phyloP scores from a whole-genome alignment of 2,113 vertebrate species.

The Anseranas semipalmata region DNA sequence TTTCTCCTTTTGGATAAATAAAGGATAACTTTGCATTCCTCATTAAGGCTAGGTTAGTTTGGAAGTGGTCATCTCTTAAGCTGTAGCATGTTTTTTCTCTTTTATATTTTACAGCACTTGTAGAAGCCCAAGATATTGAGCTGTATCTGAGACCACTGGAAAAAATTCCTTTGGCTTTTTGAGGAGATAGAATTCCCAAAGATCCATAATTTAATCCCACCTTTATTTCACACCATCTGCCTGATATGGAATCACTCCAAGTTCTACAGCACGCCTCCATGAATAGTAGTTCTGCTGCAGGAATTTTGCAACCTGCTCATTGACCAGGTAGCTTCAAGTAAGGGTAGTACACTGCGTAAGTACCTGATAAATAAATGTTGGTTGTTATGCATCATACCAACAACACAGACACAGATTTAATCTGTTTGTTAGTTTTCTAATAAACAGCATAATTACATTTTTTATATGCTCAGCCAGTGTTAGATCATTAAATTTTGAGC shows the following conservation, averaged over 20 bases:
- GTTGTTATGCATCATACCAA: neutral
- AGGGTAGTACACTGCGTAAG: neutral
- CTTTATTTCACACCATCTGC: constrained; percentile 81
- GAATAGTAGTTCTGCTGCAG: constrained; percentile 80
- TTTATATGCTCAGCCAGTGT: neutral
- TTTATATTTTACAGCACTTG: constrained; percentile 70
- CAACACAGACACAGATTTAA: neutral
- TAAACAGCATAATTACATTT: neutral
- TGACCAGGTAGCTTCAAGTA: constrained; percentile 71
- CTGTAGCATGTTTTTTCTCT: neutral
- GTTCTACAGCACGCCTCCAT: constrained; percentile 75
- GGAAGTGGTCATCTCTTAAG: neutral
- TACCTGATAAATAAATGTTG: neutral
- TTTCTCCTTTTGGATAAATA: neutral
- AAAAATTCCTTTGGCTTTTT: constrained; percentile 70
- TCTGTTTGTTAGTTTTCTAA: neutral
- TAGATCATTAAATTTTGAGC: neutral
- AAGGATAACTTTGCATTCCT: neutral
- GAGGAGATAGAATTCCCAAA: constrained; percentile 74
- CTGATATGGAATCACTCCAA: constrained; percentile 82
- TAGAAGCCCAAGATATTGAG: constrained; percentile 79
- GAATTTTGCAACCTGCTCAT: constrained; percentile 84
- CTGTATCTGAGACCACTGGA: constrained; percentile 77
- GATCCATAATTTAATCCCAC: constrained; percentile 48
- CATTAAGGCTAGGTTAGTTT: neutral